Conservation (phyloP, 2,888 invertebrate species). For the Schizaphis graminum region DNA sequence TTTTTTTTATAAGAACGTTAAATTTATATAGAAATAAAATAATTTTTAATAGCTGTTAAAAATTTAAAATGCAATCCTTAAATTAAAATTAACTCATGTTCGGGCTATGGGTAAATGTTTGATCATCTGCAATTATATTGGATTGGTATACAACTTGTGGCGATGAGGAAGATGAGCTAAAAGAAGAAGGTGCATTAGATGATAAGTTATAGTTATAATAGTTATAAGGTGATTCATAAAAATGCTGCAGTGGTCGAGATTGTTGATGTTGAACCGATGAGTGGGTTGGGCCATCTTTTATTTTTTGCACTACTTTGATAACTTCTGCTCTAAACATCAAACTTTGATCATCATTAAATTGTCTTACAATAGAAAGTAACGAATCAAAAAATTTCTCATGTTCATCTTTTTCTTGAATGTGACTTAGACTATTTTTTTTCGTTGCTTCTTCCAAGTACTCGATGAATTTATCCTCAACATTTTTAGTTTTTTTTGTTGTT, state of each 20-base stretch:
- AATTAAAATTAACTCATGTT: not conserved
- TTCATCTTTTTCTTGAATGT: not conserved
- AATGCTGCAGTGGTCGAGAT: not conserved
- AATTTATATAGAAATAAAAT: too few relatives aligned
- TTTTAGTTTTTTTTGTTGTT: not conserved
- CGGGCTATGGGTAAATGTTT: not conserved
- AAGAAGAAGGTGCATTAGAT: too few relatives aligned
- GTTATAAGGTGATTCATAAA: not conserved
- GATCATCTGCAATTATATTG: not conserved
- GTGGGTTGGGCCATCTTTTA: not conserved
- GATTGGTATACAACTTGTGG: not conserved
- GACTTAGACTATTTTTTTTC: too few relatives aligned
- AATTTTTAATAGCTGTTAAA: not conserved
- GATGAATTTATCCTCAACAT: slow-evolving; percentile 11
- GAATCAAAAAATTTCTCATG: slow-evolving; percentile 19
- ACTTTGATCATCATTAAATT: slow-evolving; percentile 11
- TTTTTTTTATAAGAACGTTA: too few relatives aligned
- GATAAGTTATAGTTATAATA: too few relatives aligned
- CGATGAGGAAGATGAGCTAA: not conserved
- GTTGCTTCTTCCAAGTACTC: too few relatives aligned
- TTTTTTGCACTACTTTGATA: not conserved
- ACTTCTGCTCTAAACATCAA: not conserved
- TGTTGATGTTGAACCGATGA: not conserved
- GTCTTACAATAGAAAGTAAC: slow-evolving; percentile 12
- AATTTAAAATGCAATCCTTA: not conserved